Evolutionary conservation across 92 coral and sea anemone species (phyloP).

Genomic region (Phymanthus crucifer): DNA sequence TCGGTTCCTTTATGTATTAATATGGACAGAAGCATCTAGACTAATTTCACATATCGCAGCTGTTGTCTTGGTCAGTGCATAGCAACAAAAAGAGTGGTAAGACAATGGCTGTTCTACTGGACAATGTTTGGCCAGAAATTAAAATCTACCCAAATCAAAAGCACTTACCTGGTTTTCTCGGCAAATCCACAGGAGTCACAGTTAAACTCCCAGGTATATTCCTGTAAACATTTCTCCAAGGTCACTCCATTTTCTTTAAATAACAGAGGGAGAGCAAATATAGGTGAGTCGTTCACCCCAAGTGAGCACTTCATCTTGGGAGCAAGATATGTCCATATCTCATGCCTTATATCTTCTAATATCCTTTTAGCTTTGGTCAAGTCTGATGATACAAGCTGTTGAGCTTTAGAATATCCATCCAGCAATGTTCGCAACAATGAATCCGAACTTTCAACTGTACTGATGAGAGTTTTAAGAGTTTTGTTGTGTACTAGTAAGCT

Average conservation of each 20-base stretch:
- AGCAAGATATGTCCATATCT: slow-evolving; percentile 70
- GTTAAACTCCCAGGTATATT: slow-evolving; percentile 72
- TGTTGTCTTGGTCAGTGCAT: too few species aligned
- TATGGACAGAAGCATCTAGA: too few species aligned
- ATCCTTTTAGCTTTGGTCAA: slow-evolving; percentile 40
- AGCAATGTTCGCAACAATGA: slow-evolving; percentile 51
- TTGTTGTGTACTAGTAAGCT: slow-evolving; percentile 75
- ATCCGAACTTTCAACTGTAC: slow-evolving; percentile 22
- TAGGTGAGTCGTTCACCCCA: slow-evolving; percentile 90
- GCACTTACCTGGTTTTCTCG: slow-evolving; percentile 70
- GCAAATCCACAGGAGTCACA: slow-evolving; percentile 77
- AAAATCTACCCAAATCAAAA: too few species aligned
- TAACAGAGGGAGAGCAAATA: slow-evolving; percentile 70
- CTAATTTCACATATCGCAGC: too few species aligned
- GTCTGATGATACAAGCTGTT: slow-evolving; percentile 35
- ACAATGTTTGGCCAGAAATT: too few species aligned
- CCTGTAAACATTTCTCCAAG: slow-evolving; percentile 61
- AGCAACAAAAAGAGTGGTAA: too few species aligned
- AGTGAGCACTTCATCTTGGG: slow-evolving; percentile 82
- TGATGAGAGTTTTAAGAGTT: slow-evolving; percentile 46
- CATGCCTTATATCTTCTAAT: slow-evolving; percentile 48
- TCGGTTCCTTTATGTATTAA: too few species aligned
- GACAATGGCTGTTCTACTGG: too few species aligned
- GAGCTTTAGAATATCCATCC: slow-evolving; percentile 54
- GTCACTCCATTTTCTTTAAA: slow-evolving; percentile 58